Conservation (phyloP, 1,140 invertebrate species). For the Scylla paramamosain region DNA sequence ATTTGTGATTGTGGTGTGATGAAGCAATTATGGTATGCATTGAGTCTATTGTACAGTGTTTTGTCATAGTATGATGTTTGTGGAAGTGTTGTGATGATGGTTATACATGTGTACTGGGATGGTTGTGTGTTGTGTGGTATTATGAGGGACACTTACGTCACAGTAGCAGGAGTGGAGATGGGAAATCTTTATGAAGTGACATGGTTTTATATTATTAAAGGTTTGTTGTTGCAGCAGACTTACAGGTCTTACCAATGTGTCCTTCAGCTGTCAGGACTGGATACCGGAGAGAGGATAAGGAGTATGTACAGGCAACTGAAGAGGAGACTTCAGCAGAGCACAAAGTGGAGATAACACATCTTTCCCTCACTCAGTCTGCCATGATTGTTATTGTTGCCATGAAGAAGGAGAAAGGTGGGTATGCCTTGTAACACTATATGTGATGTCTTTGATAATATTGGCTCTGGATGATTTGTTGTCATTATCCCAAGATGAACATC, state of each 20-base stretch:
- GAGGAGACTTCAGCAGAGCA: neutral
- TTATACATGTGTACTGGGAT: neutral
- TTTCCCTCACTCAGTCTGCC: slow-evolving; percentile 86
- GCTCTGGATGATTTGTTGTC: neutral
- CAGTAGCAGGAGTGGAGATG: too few relatives aligned
- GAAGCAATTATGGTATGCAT: too few relatives aligned
- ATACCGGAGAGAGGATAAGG: neutral
- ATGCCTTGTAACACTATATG: neutral
- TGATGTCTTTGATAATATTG: neutral
- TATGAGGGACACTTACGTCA: too few relatives aligned
- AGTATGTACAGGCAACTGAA: neutral
- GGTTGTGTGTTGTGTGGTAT: neutral
- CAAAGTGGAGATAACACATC: slow-evolving; percentile 78
- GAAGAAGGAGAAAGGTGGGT: slow-evolving; percentile 85
- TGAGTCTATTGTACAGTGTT: too few relatives aligned
- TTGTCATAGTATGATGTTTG: too few relatives aligned
- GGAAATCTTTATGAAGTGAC: too few relatives aligned
- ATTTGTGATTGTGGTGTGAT: neutral
- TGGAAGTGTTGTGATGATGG: neutral
- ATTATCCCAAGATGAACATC: too few relatives aligned
- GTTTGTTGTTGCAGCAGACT: too few relatives aligned
- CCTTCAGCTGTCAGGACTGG: neutral
- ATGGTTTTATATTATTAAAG: too few relatives aligned
- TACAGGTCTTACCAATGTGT: too few relatives aligned
- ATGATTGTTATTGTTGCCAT: slow-evolving; percentile 85